These are phyloP conservation scores for Scaptodrosophila latifasciaeformis DNA, from an alignment of 2,888 invertebrate species.

Conservation along the genomic window DNA sequence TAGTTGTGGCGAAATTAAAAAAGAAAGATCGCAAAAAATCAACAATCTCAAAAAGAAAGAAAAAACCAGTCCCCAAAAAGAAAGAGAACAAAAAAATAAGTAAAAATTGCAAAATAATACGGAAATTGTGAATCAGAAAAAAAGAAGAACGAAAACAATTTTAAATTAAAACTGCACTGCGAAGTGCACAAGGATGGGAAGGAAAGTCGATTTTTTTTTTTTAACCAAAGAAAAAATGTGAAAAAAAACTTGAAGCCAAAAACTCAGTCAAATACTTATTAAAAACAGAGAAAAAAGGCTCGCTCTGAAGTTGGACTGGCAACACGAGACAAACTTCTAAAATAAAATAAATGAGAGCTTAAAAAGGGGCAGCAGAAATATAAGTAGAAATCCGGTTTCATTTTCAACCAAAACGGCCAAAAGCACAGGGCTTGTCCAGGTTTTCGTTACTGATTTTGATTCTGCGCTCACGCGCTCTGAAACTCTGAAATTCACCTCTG, in stretches of 20 bases:
- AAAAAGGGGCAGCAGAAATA: conserved; percentile 23
- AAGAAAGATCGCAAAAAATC: too few species aligned
- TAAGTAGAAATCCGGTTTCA: conserved; percentile 68
- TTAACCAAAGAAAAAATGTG: too few species aligned
- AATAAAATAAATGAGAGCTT: too few species aligned
- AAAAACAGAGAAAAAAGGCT: conserved; percentile 32
- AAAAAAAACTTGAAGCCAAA: conserved; percentile 55
- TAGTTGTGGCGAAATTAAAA: neutral
- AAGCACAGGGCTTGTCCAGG: conserved; percentile 7
- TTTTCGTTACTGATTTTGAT: conserved; percentile 22
- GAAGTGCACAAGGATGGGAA: conserved; percentile 10
- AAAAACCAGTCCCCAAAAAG: neutral
- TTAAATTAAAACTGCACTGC: neutral
- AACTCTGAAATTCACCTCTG: conserved; percentile 15
- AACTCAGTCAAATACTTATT: conserved; percentile 65
- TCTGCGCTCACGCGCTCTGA: conserved; percentile 43
- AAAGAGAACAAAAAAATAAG: conserved; percentile 9
- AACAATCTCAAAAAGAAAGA: too few species aligned
- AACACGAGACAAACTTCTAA: conserved; percentile 56
- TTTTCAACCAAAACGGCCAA: conserved; percentile 58
- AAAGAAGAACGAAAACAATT: conserved; percentile 16
- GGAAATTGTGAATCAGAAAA: conserved; percentile 50
- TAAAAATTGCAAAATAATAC: conserved; percentile 41
- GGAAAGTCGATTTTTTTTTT: neutral
- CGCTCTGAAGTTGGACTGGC: conserved; percentile 18